Conservation (phyloP, 2,888 invertebrate genomes). For the Cosmopolites sordidus region DNA sequence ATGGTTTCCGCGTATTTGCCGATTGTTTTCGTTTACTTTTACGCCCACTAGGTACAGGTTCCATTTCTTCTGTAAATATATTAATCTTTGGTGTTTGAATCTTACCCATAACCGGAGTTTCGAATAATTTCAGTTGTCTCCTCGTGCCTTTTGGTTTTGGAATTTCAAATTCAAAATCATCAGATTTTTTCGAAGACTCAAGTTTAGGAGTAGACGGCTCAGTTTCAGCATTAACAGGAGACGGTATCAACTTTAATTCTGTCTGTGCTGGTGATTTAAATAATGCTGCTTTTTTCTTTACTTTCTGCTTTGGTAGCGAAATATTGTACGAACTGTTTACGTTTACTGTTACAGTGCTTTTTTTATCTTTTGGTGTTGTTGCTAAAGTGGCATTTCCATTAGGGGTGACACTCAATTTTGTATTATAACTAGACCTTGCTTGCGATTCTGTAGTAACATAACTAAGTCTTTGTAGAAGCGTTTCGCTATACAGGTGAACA, state of each 20-base stretch:
- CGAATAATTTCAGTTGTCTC: not conserved
- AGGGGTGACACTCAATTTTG: not conserved
- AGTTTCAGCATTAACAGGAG: not conserved
- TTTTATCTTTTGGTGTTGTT: constrained; percentile 27
- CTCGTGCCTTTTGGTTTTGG: constrained; percentile 6
- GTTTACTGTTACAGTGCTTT: constrained; percentile 19
- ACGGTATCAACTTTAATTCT: not conserved
- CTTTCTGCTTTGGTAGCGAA: constrained; percentile 12
- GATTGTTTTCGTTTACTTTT: constrained; percentile 4
- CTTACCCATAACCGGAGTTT: constrained; percentile 1
- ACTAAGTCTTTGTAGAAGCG: constrained; percentile 30
- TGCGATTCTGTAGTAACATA: constrained; percentile 17
- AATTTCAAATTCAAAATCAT: not conserved
- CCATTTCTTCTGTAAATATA: constrained; percentile 14
- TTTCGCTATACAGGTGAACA: constrained; percentile 33
- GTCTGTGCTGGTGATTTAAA: constrained; percentile 13
- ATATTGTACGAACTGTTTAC: constrained; percentile 9
- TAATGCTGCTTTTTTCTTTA: constrained; percentile 21
- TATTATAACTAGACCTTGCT: not conserved
- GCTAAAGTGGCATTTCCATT: constrained; percentile 1
- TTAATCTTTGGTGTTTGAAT: constrained; percentile 17
- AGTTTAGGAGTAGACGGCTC: constrained; percentile 9
- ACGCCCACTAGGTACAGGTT: constrained; percentile 1
- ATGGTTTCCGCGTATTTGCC: no score
- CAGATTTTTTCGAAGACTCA: constrained; percentile 8